These are phyloP conservation scores for Drosophila fulvimacula DNA, from an alignment of 2,888 invertebrate species.

Conservation along the genomic window DNA sequence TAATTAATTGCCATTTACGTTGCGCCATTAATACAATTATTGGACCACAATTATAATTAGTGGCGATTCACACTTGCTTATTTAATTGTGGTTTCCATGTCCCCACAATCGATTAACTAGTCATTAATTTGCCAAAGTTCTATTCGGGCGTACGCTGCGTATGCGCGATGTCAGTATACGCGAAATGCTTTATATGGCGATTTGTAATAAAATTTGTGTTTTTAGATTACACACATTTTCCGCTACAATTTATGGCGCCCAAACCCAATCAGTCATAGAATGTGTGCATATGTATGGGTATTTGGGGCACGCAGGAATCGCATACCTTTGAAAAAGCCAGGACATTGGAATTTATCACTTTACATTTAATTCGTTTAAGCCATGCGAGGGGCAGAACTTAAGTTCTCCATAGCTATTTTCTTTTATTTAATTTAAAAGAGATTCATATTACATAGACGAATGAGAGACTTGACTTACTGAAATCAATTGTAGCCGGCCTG, in stretches of 20 bases:
- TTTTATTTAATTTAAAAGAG: background rate
- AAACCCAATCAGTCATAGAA: constrained; percentile 15
- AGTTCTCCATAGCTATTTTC: background rate
- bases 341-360: constrained; percentile 69
- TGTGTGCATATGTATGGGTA: constrained; percentile 2
- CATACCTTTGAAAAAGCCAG: constrained; percentile 29
- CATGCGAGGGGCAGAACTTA: constrained; percentile 25
- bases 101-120: constrained; percentile 51
- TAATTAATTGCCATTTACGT: constrained; percentile 73
- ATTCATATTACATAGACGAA: background rate
- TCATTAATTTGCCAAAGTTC: constrained; percentile 36
- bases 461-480: background rate
- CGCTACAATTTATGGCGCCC: constrained; percentile 55
- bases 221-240: constrained; percentile 50
- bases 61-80: constrained; percentile 52
- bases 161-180: background rate
- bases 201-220: constrained; percentile 24
- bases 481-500: background rate
- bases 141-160: background rate
- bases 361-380: constrained; percentile 55
- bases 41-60: constrained; percentile 74
- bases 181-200: constrained; percentile 1
- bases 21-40: constrained; percentile 58
- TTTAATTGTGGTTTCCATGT: constrained; percentile 41
- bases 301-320: background rate